phyloP scores from a whole-genome alignment of 2,113 vertebrate species.

The Condylura cristata region DNA sequence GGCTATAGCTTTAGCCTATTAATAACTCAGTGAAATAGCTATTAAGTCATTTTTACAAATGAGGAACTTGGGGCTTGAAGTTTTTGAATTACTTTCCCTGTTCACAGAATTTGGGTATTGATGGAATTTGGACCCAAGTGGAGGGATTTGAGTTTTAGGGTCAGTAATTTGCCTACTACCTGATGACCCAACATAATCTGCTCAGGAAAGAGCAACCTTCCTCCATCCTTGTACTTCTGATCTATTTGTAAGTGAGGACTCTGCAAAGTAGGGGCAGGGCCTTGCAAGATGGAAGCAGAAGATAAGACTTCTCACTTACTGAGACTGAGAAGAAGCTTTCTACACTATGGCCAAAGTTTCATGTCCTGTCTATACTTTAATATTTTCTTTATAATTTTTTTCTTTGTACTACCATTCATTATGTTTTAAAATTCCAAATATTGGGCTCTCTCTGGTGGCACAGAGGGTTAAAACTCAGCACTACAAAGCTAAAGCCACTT shows the following conservation, averaged over 20 bases:
- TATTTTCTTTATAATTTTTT: not conserved
- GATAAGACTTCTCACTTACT: not conserved
- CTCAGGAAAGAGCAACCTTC: not conserved
- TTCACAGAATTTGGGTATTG: not conserved
- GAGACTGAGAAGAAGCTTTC: not conserved
- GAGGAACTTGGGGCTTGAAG: not conserved
- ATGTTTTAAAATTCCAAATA: not conserved
- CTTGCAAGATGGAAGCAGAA: not conserved
- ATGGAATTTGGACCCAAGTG: not conserved
- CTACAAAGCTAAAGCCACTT: too few species aligned
- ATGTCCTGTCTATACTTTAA: not conserved
- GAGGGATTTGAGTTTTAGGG: not conserved
- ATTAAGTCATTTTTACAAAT: conserved; percentile 7
- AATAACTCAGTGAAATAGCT: not conserved
- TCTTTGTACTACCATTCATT: not conserved
- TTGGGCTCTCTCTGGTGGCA: too few species aligned
- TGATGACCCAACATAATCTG: not conserved
- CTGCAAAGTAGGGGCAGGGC: not conserved
- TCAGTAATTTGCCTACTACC: not conserved
- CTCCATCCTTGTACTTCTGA: not conserved
- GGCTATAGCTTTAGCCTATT: not conserved
- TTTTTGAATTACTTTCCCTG: not conserved
- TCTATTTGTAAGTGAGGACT: not conserved
- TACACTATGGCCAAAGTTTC: not conserved
- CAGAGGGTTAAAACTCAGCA: too few species aligned